Percentiles rank a stretch among this genome's conserved stretches.
phyloP scores from a whole-genome alignment of 2,888 invertebrate species.

The Ctena decussata region DNA sequence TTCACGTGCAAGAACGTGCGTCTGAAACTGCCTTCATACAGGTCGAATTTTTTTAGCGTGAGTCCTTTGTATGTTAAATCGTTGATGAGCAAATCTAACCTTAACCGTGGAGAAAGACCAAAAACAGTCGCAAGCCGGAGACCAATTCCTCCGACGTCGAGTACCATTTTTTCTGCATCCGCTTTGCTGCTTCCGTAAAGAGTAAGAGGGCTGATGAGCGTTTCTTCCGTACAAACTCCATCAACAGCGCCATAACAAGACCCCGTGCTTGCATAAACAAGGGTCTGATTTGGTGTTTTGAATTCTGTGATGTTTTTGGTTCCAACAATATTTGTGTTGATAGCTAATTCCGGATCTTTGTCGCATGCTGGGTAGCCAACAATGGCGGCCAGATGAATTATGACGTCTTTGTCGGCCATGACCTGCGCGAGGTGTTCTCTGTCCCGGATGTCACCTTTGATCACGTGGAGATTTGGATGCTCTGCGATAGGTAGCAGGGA shows the following conservation, averaged over 20 bases:
- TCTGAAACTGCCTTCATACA: slow-evolving; percentile 83
- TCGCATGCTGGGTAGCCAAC: slow-evolving; percentile 84
- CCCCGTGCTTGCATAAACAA: slow-evolving; percentile 73
- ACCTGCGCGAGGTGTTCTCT: slow-evolving; percentile 70
- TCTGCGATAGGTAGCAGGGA: slow-evolving; percentile 79
- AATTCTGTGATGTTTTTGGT: slow-evolving; percentile 29
- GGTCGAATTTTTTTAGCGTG: slow-evolving; percentile 74
- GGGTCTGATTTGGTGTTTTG: slow-evolving; percentile 8
- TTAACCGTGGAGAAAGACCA: slow-evolving; percentile 25
- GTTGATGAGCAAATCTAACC: slow-evolving; percentile 23
- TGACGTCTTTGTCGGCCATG: slow-evolving; percentile 73
- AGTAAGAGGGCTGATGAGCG: slow-evolving; percentile 83
- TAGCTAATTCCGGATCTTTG: slow-evolving; percentile 31
- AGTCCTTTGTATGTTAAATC: slow-evolving; percentile 66
- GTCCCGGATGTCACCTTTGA: slow-evolving; percentile 81
- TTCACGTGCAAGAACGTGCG: slow-evolving; percentile 86
- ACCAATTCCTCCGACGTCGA: slow-evolving; percentile 78
- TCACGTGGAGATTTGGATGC: slow-evolving; percentile 72
- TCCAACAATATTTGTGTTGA: slow-evolving; percentile 19
- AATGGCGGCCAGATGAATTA: slow-evolving; percentile 86
- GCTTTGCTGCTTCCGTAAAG: slow-evolving; percentile 80
- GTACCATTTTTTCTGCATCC: slow-evolving; percentile 62
- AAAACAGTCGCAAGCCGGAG: slow-evolving; percentile 85
- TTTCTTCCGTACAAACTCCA: slow-evolving; percentile 83
- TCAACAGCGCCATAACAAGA: slow-evolving; percentile 85